Base-by-base conservation (phyloP, 92 coral and sea anemone species). In the Siderastrea radians region DNA sequence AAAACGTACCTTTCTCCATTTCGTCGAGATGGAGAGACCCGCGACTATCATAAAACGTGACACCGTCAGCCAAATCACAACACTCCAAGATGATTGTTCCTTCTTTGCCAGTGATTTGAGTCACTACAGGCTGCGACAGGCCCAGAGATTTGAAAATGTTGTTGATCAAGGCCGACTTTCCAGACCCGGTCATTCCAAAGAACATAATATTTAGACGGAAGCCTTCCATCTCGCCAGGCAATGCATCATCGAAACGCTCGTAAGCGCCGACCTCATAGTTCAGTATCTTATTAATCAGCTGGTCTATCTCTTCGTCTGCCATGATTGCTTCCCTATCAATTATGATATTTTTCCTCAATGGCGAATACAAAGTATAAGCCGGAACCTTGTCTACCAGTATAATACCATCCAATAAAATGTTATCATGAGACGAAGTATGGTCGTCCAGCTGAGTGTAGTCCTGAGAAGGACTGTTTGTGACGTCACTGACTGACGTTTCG, bases 161-260 rank as follows among this genome's bases (percentile, higher is more conserved):
- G 81, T 84, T 84, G 14, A 84, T 84, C 53, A 84, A 51, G 6
- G 87, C 87, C 74, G 87, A 84, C 51, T 84, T 84, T 50, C 87
- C 87, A 0, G 87, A 73, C 48, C 87, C 87, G 38, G 87, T 50
- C 81, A 84, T 84, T 13, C 87, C 87, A 15, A 84, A 73, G 10
- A 84, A 52, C 4, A 3, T 81, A 6, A 72, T 26, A 59, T 84
- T 84, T 19, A 84, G 6, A 11, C 53, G 45, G 38, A 75, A 50
- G 38, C 87, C 48, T 55, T 84, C 87, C 80, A 84, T 84, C 46
- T 84, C 87, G 54, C 87, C 81, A 3, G 5, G 5, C 47, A 49
- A 3, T 1, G 87, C 87, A 4, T 84, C 87, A 52, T 49, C 15
- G 3, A 61, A 84, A 38, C 3, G 6, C 63, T 84, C 81, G 19